Base-by-base conservation (phyloP, 2,888 invertebrate species). In the Andrena trimmerana region DNA sequence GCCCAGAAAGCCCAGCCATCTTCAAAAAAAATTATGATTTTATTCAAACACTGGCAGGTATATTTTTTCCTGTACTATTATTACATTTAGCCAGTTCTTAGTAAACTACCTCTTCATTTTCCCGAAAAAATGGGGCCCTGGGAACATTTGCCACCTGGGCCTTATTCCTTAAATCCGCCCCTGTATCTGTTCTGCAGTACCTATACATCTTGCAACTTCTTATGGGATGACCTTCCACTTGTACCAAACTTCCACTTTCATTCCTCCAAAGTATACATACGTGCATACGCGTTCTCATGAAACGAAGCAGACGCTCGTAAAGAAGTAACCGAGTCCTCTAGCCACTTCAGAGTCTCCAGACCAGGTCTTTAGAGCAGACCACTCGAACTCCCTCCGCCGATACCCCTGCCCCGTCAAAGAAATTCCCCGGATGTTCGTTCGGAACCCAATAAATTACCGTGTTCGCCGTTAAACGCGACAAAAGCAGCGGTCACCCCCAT, bases 391-490 rank as follows among this genome's bases (percentile, higher is more conserved):
- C 33, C 31, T n/a, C 4, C 33, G 33, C 4, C 24, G 54, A 54
- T n/a, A 24, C 54, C 10, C 16, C 7, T 8, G 7, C 2, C 27
- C 8, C 68, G 7, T 16, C 16, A 1, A 52, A 68, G 52, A 27
- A 16, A 20, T 31, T 62, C 31, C 3, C 16, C 16, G 8, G 33
- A 16, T 2, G 16, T 54, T 20, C 36, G 3, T 36, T 36, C 54
- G 33, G 33, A 33, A 57, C 54, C 36, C 68, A 7, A 68, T 68
- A 54, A 68, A 68, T 68, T 57, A 68, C 68, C 31, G 68, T 68
- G 24, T 20, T 33, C 54, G 24, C 36, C 8, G 54, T 16, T 54
- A 54, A 24, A 7, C 27, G 54, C 24, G 68, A 57, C 68, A 68
- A 68, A 68, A 68, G 68, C 20, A 57, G 54, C 24, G 24, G 20